These are phyloP conservation scores for Idaea biselata DNA, from an alignment of 2,888 invertebrate genomes.

Conservation along the genomic window DNA sequence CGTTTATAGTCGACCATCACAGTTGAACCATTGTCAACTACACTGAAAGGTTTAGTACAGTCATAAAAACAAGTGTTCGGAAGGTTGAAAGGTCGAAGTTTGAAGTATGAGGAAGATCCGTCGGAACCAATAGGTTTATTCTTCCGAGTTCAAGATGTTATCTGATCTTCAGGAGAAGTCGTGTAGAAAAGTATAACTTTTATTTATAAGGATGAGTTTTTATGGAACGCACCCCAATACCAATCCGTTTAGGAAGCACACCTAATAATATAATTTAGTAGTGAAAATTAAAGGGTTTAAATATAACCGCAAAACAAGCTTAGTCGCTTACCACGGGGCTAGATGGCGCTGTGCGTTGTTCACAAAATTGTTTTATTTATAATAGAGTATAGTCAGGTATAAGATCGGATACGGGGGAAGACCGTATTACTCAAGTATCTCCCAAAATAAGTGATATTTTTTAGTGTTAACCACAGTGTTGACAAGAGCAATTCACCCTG, in stretches of 20 bases:
- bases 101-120: conserved; percentile 27
- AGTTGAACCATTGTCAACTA: conserved; percentile 54
- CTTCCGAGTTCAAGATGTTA: conserved; percentile 19
- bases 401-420: no score
- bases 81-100: conserved; percentile 49
- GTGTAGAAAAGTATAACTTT: conserved; percentile 4
- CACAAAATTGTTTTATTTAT: no score
- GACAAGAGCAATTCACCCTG: no score
- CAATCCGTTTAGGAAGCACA: conserved; percentile 2
- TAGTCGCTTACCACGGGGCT: no score
- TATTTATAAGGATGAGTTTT: neutral
- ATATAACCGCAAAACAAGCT: no score
- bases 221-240: neutral
- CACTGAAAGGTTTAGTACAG: conserved; percentile 59
- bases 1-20: conserved; percentile 56
- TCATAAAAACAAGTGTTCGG: conserved; percentile 56
- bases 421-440: no score
- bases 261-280: no score
- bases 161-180: conserved; percentile 19
- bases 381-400: no score
- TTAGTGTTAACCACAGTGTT: no score
- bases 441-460: no score
- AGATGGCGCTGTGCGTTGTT: no score
- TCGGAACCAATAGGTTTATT: conserved; percentile 27
- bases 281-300: no score